Base-by-base conservation (phyloP, 1,140 invertebrate genomes). In the Halesus radiatus region DNA sequence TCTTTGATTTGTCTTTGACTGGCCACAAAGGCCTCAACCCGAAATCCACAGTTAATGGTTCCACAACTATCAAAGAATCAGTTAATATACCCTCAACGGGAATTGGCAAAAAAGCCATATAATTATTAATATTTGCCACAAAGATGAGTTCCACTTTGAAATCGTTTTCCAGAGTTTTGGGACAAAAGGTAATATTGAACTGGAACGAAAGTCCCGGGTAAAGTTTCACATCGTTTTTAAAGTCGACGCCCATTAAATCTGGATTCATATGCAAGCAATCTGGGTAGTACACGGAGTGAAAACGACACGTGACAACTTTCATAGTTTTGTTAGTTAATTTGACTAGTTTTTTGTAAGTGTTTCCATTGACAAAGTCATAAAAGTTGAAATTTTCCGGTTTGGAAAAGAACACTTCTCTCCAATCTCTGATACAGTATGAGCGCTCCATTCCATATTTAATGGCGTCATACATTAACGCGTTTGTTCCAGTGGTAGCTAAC, bases 71-170 rank as follows among this genome's bases (percentile, higher is more conserved):
- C 13, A 50, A 8, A 16, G 50, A 62, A 20, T 70, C 50, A 20
- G 64, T 54, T 18, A 70, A 45, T 32, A 68, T 70, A 37, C 62
- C 52, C 54, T 78, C 13, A 2, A 78, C 52, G 16, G 75, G 60
- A 52, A 76, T 62, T 10, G 72, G 72, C 18, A 64, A 8, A 23
- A 76, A 76, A n/a, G 75, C 16, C 75, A 64, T 76, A 20, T 76
- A 23, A 76, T 64, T 76, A 20, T 45, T 76, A 16, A 64, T 64
- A 45, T 62, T 37, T 20, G 54, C 32, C 15, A 76, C 58, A 45
- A 76, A 76, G 18, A 76, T 64, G 15, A 64, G 18, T 58, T 75
- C 72, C 6, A 58, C 23, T 56, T 58, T 75, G 72, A 76, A 76
- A 64, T 66, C 23, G 6, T 15, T 52, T 76, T 66, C 75, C 45